Evolutionary conservation across 1,140 invertebrate genomes (phyloP).

Genomic region (Platorchestia sp.): DNA sequence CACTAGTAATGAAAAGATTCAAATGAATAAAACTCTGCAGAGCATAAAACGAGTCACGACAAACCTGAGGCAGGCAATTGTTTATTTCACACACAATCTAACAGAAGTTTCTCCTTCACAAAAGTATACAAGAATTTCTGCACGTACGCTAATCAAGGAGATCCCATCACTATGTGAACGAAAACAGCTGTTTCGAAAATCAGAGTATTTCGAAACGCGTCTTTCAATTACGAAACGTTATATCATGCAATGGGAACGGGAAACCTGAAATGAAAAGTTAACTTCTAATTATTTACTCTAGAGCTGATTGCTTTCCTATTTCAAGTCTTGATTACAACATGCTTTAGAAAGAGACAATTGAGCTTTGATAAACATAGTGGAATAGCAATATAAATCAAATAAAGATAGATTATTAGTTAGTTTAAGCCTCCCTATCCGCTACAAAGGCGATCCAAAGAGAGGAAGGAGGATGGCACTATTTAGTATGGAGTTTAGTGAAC

Average conservation of each 20-base stretch:
- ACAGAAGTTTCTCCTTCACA: neutral
- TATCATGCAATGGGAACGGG: neutral
- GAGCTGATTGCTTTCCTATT: neutral
- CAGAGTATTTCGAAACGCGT: neutral
- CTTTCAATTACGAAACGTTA: neutral
- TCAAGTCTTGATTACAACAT: neutral
- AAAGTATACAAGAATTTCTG: neutral
- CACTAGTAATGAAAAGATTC: neutral
- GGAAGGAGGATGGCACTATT: no score
- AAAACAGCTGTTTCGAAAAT: neutral
- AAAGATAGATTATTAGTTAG: no score
- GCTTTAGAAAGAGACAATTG: no score
- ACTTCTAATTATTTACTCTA: neutral
- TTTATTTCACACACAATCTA: no score
- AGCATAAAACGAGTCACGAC: neutral
- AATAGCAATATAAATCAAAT: neutral
- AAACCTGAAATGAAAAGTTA: neutral
- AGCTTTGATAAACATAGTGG: neutral
- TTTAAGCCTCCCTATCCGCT: no score
- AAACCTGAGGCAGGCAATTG: neutral
- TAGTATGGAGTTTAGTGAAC: no score
- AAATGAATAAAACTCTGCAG: neutral
- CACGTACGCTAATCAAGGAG: no score
- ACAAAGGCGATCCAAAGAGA: no score
- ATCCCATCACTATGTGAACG: neutral